Base-by-base conservation (phyloP, 2,888 invertebrate species). In the Melanchra persicariae region DNA sequence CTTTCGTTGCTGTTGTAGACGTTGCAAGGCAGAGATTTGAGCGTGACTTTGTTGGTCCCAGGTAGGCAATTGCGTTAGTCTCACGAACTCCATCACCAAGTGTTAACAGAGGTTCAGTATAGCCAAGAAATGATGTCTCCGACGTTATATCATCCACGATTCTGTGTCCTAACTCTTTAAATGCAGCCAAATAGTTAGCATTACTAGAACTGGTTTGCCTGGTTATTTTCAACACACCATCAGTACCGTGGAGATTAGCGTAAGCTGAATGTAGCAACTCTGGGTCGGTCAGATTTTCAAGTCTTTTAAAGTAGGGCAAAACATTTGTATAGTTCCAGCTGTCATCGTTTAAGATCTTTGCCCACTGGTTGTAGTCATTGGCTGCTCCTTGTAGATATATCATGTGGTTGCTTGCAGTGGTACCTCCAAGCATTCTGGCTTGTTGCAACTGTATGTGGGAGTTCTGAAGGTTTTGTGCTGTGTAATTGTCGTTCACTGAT, bases 11-110 rank as follows among this genome's bases (percentile, higher is more conserved):
- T 2, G 78, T 70, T 5, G 89, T 84, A 1, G 83, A 74, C 17
- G 84, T 85, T 49, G 87, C 70, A 1, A 90, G 65, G 34, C 79
- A 79, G 0, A 91, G 61, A 58, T 91, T 91, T 7, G 79, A 34
- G 10, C 88, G 81, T 40, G 77, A 37, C 43, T 77, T 83, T 3
- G 72, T 72, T 9, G 69, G 74, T 3, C 76, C 76, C 5, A 91
- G 54, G 59, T 88, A 88, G 9, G 24, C 51, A 1, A 26, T 43
- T 0, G 58, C 49, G 12, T 24, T 62, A 8, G 47, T 74, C 1
- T 61, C 45, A 40, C 71, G 71, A 15, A 17, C 17, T 7, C 24
- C 47, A 15, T 74, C 62, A 37, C 15, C 71, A 1, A 58, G 2
- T 2, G 55, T 47, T 2, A 58, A 52, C 10, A 74, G 3, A 22